Percentiles rank a stretch among this genome's conserved stretches.
Evolutionary conservation across 2,888 invertebrate genomes (phyloP).

Genomic region (Anthophora plumipes): DNA sequence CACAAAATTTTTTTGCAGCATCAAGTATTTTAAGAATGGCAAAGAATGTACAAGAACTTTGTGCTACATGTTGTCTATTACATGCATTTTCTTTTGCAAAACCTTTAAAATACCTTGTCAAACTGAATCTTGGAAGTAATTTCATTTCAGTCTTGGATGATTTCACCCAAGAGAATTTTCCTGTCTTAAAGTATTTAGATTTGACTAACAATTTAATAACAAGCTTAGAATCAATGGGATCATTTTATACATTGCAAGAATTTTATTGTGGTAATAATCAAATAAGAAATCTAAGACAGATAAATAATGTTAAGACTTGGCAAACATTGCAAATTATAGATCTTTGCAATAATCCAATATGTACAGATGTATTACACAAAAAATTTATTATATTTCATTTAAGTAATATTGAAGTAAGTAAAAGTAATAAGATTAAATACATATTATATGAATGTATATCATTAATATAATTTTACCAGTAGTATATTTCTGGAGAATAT

Average conservation of each 20-base stretch:
- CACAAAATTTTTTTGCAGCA: conserved; percentile 15
- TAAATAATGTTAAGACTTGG: conserved; percentile 67
- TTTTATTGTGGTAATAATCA: conserved; percentile 68
- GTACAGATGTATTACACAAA: conserved; percentile 41
- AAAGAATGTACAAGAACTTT: conserved; percentile 45
- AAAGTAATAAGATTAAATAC: neutral
- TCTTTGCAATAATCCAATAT: conserved; percentile 58
- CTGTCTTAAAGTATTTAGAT: conserved; percentile 59
- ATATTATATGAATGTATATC: neutral
- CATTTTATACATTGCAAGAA: conserved; percentile 56
- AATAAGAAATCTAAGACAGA: conserved; percentile 51
- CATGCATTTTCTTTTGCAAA: conserved; percentile 11
- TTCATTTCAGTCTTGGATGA: conserved; percentile 49
- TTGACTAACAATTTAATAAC: conserved; percentile 66
- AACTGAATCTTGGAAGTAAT: conserved; percentile 61
- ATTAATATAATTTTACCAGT: conserved; percentile 15
- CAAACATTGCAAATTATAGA: conserved; percentile 58
- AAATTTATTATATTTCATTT: conserved; percentile 65
- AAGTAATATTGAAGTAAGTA: conserved; percentile 51
- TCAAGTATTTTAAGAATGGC: conserved; percentile 6
- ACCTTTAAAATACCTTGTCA: conserved; percentile 54
- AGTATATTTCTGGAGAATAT: conserved; percentile 63
- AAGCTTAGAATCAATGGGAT: conserved; percentile 56
- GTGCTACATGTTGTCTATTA: conserved; percentile 38
- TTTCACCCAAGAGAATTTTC: conserved; percentile 60